Evolutionary conservation across 1,140 invertebrate species (phyloP).

Genomic region (Nebria ingens): DNA sequence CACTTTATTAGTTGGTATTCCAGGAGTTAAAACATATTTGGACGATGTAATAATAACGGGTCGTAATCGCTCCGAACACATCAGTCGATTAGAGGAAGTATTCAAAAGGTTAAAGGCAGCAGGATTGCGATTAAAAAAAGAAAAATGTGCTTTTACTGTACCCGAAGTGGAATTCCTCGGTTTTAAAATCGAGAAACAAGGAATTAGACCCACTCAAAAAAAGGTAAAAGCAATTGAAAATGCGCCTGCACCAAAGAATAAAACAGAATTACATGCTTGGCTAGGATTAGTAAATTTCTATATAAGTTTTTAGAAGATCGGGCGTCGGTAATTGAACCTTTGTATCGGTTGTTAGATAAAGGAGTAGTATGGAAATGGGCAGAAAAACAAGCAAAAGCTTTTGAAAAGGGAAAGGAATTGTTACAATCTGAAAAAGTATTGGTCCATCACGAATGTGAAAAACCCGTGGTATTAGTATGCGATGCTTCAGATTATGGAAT

Average conservation of each 20-base stretch:
- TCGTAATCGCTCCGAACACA: conserved; percentile 1
- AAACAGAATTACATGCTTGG: conserved; percentile 25
- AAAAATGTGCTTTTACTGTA: conserved; percentile 25
- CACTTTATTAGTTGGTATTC: conserved; percentile 23
- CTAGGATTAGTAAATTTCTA: conserved; percentile 32
- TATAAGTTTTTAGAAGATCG: conserved; percentile 25
- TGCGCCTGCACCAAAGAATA: conserved; percentile 19
- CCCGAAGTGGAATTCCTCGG: conserved; percentile 26
- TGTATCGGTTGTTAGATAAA: conserved; percentile 27
- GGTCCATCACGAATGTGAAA: conserved; percentile 20
- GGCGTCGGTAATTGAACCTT: conserved; percentile 18
- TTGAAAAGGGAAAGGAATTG: conserved; percentile 23
- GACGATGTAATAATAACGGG: conserved; percentile 25
- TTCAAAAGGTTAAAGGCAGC: conserved; percentile 18
- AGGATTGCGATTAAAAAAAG: conserved; percentile 21
- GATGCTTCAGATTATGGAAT: conserved; percentile 23
- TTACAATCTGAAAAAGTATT: conserved; percentile 23
- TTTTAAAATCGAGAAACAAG: conserved; percentile 24
- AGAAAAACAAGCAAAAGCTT: conserved; percentile 19
- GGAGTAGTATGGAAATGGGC: conserved; percentile 32
- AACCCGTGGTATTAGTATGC: conserved; percentile 20
- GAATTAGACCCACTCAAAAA: conserved; percentile 23
- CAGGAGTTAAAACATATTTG: conserved; percentile 24
- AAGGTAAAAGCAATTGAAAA: conserved; percentile 31
- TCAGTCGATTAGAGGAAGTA: conserved; percentile 15